These are phyloP conservation scores for Herpetotheres cachinnans DNA, from an alignment of 2,113 vertebrate genomes.

Conservation along the genomic window DNA sequence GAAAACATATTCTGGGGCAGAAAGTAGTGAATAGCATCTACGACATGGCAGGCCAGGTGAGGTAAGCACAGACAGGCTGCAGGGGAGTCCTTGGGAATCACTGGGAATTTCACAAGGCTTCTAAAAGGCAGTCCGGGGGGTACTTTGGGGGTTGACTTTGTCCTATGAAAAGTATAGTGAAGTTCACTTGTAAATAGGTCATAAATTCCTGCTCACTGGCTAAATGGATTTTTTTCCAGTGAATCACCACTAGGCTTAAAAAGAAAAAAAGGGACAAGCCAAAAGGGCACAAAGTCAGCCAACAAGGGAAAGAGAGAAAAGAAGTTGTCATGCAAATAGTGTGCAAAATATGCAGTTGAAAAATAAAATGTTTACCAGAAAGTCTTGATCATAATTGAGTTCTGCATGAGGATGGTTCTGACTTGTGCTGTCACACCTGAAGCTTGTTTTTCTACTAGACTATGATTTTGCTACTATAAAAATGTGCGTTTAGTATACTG, in stretches of 20 bases:
- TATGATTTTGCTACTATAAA: not conserved
- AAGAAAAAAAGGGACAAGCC: not conserved
- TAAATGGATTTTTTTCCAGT: constrained; percentile 18
- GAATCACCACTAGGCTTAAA: not conserved
- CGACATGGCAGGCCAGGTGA: not conserved
- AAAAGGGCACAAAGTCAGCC: constrained; percentile 32
- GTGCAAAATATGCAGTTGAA: not conserved
- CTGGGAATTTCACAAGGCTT: not conserved
- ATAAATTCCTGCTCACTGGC: not conserved
- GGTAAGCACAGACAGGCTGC: not conserved
- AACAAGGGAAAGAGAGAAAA: not conserved
- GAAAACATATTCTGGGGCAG: not conserved
- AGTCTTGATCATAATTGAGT: not conserved
- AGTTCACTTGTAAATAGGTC: constrained; percentile 16
- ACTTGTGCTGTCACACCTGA: not conserved
- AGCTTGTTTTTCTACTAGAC: not conserved
- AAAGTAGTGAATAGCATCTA: no score
- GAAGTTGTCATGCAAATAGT: not conserved
- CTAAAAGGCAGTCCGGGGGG: not conserved
- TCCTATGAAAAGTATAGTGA: not conserved
- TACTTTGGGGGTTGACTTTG: not conserved
- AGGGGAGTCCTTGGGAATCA: not conserved
- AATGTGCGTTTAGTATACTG: not conserved
- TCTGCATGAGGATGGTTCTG: not conserved
- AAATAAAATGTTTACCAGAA: constrained; percentile 15